Conservation (phyloP, 1,140 invertebrate species). For the Orius laevigatus region DNA sequence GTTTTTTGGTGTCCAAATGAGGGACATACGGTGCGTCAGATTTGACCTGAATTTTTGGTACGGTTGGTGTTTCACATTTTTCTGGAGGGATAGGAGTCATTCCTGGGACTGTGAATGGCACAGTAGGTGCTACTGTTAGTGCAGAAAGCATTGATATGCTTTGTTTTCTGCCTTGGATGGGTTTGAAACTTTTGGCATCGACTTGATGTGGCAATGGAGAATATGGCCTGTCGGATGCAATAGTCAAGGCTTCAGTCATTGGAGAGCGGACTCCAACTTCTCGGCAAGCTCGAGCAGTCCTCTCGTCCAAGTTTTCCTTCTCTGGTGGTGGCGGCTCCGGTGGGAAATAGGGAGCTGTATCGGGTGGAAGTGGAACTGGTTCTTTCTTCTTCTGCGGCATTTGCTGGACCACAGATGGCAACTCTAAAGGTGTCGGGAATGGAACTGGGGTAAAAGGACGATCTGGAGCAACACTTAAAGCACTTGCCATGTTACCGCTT, state of each 20-base stretch:
- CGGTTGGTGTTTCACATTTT: not conserved
- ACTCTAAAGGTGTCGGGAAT: constrained; percentile 10
- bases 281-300: constrained; percentile 9
- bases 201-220: constrained; percentile 24
- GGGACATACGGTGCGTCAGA: constrained; percentile 3
- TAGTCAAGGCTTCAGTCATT: constrained; percentile 46
- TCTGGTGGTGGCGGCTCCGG: constrained; percentile 13
- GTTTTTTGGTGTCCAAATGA: not conserved
- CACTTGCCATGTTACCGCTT: constrained; percentile 16
- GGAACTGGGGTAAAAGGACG: constrained; percentile 18
- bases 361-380: not conserved
- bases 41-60: constrained; percentile 5
- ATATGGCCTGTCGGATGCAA: constrained; percentile 44
- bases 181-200: constrained; percentile 6
- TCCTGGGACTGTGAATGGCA: constrained; percentile 11
- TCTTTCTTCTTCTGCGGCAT: not conserved
- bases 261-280: constrained; percentile 26
- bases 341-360: constrained; percentile 2
- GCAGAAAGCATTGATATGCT: constrained; percentile 14
- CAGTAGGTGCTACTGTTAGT: constrained; percentile 16
- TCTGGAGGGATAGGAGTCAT: constrained; percentile 6
- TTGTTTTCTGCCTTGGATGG: constrained; percentile 4
- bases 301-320: constrained; percentile 11
- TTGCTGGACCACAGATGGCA: constrained; percentile 4
- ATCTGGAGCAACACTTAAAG: constrained; percentile 19